phyloP scores from a whole-genome alignment of 92 coral and sea anemone species.

The Parazoanthus darwini region DNA sequence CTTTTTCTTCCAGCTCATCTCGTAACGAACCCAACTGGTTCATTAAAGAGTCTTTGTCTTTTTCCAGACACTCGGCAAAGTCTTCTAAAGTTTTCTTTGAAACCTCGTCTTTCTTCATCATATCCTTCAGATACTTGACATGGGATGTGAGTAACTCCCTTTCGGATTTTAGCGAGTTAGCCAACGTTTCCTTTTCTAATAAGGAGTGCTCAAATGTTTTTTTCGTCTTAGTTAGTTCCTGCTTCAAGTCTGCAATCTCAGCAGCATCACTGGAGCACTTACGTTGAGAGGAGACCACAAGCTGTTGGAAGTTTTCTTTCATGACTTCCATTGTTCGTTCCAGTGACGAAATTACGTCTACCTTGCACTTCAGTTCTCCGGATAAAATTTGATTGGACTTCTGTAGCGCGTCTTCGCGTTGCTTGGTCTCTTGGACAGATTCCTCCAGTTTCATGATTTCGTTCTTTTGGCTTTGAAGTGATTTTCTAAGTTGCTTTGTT shows the following conservation, averaged over 20 bases:
- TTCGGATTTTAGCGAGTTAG: constrained; percentile 8
- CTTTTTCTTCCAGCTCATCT: constrained; percentile 18
- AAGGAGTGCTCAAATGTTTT: neutral
- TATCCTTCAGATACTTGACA: neutral
- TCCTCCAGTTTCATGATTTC: neutral
- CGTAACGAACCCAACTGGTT: neutral
- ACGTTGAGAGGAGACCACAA: neutral
- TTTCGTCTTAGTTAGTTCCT: neutral
- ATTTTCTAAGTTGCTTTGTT: constrained; percentile 14
- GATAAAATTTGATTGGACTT: neutral
- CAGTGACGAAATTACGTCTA: neutral
- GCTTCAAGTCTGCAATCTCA: constrained; percentile 23
- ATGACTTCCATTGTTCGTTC: neutral
- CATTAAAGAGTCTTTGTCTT: constrained; percentile 6
- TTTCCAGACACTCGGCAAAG: constrained; percentile 10
- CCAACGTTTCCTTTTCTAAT: neutral
- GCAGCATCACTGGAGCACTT: constrained; percentile 3
- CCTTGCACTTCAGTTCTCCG: neutral
- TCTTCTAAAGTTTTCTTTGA: constrained; percentile 24
- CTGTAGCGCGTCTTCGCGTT: constrained; percentile 7
- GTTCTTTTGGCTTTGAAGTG: constrained; percentile 28
- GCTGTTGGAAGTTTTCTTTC: neutral
- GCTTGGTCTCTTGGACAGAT: neutral
- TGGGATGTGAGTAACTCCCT: constrained; percentile 8
- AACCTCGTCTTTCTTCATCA: constrained; percentile 23